phyloP scores from a whole-genome alignment of 92 coral and sea anemone genomes.

The Parazoanthus swiftii region DNA sequence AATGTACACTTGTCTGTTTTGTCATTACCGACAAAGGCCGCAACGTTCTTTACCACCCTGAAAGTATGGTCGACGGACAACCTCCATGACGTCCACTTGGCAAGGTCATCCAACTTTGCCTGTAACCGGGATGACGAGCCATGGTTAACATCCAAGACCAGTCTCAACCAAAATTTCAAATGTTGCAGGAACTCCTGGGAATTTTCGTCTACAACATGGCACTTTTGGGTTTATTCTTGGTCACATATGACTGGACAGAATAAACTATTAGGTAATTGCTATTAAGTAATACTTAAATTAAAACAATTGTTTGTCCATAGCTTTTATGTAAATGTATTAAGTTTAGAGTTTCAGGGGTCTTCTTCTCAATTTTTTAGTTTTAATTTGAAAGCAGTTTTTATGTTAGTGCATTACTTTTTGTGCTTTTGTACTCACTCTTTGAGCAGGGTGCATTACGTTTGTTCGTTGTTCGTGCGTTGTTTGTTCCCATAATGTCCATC shows the following conservation, averaged over 20 bases:
- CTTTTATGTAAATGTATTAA: too few relatives aligned
- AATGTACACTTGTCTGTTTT: background rate
- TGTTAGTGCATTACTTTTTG: too few relatives aligned
- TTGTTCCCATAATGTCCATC: too few relatives aligned
- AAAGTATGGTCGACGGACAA: background rate
- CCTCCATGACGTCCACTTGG: slow-evolving; percentile 5
- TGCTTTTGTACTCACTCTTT: too few relatives aligned
- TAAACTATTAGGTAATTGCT: too few relatives aligned
- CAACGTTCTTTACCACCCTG: background rate
- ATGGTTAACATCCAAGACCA: background rate
- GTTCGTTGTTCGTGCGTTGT: too few relatives aligned
- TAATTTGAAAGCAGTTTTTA: too few relatives aligned
- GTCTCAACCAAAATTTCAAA: slow-evolving; percentile 2
- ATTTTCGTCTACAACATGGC: background rate
- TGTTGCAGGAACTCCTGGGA: background rate
- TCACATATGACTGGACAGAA: background rate
- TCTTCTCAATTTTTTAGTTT: too few relatives aligned
- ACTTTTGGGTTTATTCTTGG: background rate
- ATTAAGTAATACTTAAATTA: too few relatives aligned
- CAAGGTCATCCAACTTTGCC: slow-evolving; percentile 7
- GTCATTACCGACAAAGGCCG: background rate
- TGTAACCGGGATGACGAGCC: background rate
- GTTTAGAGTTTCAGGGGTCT: too few relatives aligned
- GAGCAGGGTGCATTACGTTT: too few relatives aligned
- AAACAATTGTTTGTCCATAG: too few relatives aligned